phyloP scores from a whole-genome alignment of 2,797 vertebrate species.

The Halcyon chelicuti region DNA sequence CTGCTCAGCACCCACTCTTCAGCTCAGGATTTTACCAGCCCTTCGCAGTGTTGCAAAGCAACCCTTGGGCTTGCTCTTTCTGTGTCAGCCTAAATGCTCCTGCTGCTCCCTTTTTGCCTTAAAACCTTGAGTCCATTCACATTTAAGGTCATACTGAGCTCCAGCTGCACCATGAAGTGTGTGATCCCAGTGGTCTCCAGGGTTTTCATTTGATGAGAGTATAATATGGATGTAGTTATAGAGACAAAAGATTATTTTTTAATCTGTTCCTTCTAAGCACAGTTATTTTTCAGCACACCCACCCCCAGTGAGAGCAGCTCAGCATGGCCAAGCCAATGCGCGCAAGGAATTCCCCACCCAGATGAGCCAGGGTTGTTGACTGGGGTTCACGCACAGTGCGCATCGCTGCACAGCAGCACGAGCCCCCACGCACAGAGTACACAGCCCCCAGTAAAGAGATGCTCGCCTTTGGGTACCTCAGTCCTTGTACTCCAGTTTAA shows the following conservation, averaged over 20 bases:
- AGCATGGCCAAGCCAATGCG: background rate
- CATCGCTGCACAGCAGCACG: background rate
- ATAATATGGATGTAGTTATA: background rate
- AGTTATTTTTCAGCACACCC: background rate
- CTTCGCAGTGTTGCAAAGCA: accelerated
- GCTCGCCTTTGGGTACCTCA: accelerated
- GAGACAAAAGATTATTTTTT: background rate
- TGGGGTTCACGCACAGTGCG: accelerated
- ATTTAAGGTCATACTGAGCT: background rate
- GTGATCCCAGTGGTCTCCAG: background rate
- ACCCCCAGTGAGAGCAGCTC: background rate
- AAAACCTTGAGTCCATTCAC: background rate
- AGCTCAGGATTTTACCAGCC: background rate
- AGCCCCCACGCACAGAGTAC: accelerated
- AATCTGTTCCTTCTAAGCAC: background rate
- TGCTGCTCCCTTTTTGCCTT: background rate
- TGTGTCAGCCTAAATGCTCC: background rate
- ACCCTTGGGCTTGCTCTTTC: background rate
- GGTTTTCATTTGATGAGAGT: background rate
- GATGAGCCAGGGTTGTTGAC: background rate
- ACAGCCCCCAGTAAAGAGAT: background rate
- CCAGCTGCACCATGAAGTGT: background rate
- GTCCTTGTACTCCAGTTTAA: background rate
- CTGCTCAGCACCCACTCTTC: accelerated
- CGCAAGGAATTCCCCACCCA: background rate